Conservation (phyloP, 2,888 invertebrate genomes). For the Synanthedon vespiformis region DNA sequence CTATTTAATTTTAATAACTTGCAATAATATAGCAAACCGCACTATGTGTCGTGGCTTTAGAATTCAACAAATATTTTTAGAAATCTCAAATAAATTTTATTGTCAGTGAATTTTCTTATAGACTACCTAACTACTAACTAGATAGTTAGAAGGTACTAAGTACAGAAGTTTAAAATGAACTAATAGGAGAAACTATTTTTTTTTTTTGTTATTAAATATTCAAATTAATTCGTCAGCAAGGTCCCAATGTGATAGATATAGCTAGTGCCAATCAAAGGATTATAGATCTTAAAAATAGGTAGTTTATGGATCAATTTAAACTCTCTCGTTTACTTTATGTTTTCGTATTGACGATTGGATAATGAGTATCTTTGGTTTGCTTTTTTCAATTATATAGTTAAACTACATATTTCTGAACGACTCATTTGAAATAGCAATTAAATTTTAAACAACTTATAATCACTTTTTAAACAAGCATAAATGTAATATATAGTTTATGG, state of each 20-base stretch:
- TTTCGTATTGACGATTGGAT: neutral
- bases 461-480: too few species aligned
- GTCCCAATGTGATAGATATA: slow-evolving; percentile 57
- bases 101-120: too few species aligned
- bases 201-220: neutral
- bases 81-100: too few species aligned
- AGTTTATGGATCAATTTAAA: slow-evolving; percentile 2
- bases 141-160: neutral
- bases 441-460: too few species aligned
- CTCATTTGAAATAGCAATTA: too few species aligned
- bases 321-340: neutral
- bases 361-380: neutral
- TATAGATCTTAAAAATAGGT: slow-evolving; percentile 1
- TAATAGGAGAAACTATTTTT: neutral
- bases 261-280: slow-evolving; percentile 49
- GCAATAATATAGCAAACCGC: too few species aligned
- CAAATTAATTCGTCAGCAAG: slow-evolving; percentile 24
- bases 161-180: neutral
- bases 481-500: neutral
- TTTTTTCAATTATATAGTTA: too few species aligned
- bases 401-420: too few species aligned
- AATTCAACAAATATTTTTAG: too few species aligned
- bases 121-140: neutral
- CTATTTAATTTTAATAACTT: too few species aligned
- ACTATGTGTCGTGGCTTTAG: too few species aligned